These are phyloP conservation scores for Danio jaintianensis DNA, from an alignment of 2,797 vertebrate genomes.

Conservation along the genomic window DNA sequence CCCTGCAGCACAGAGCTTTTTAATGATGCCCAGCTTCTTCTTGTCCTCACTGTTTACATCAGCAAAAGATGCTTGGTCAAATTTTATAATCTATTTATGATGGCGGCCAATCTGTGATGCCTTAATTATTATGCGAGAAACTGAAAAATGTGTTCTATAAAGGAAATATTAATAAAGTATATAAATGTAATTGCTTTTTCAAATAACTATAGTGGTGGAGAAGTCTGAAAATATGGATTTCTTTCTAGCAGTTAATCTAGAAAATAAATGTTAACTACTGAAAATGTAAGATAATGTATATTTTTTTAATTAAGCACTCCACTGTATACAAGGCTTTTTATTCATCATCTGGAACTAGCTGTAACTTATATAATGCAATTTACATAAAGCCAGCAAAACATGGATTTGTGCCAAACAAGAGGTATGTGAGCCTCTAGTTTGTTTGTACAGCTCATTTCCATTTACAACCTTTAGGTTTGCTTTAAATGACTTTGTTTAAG, in stretches of 20 bases:
- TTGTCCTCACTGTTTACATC: not conserved
- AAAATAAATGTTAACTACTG: not conserved
- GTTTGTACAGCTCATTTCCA: no score
- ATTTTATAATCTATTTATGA: not conserved
- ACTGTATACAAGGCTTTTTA: no score
- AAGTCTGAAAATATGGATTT: not conserved
- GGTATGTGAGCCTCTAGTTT: no score
- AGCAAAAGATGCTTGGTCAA: not conserved
- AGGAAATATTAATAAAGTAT: no score
- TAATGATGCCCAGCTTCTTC: slow-evolving; percentile 12
- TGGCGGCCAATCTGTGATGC: not conserved
- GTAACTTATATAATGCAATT: no score
- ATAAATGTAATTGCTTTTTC: no score
- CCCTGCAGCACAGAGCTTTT: slow-evolving; percentile 5
- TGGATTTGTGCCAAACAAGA: no score
- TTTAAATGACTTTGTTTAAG: no score
- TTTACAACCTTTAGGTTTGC: no score
- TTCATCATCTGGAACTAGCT: no score
- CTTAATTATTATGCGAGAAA: not conserved
- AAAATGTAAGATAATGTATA: not conserved
- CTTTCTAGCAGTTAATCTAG: not conserved
- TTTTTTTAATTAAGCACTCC: not conserved
- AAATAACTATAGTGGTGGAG: not conserved
- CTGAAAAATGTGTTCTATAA: not conserved
- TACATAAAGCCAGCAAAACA: no score